Evolutionary conservation across 2,797 vertebrate species (phyloP).

Genomic region (Thamnophis elegans): DNA sequence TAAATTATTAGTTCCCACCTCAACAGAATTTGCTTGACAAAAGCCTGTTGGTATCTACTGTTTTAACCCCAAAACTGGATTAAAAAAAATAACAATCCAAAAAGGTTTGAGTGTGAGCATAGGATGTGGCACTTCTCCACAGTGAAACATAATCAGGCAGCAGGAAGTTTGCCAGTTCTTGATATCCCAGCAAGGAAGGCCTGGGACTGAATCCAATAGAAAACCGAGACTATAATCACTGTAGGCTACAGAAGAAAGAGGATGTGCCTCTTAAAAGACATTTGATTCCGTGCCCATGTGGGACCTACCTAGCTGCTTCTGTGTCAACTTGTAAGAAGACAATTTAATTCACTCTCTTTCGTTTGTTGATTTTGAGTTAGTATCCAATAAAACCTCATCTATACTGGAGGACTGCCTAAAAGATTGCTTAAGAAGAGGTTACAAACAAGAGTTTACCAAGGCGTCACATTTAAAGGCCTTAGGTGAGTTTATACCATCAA

Average conservation of each 20-base stretch:
- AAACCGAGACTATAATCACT: conserved; percentile 24
- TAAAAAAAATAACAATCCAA: conserved; percentile 20
- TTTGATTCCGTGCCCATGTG: conserved; percentile 38
- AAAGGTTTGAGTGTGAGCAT: conserved; percentile 4
- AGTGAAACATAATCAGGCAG: neutral
- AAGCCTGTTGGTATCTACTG: neutral
- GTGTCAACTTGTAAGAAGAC: conserved; percentile 16
- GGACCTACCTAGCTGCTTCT: neutral
- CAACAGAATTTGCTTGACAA: neutral
- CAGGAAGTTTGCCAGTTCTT: conserved; percentile 23
- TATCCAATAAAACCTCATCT: neutral
- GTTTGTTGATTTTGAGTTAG: conserved; percentile 19
- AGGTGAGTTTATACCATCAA: conserved; percentile 16
- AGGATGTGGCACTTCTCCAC: neutral
- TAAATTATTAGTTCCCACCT: conserved; percentile 12
- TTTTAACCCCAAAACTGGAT: conserved; percentile 39
- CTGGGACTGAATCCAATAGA: conserved; percentile 25
- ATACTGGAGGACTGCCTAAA: neutral
- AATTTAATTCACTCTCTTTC: neutral
- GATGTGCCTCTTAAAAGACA: conserved; percentile 13
- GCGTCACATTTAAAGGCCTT: neutral
- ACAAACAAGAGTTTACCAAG: conserved; percentile 17
- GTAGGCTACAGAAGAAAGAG: neutral
- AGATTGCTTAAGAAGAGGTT: neutral
- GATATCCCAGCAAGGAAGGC: conserved; percentile 28